Evolutionary conservation across 2,797 vertebrate genomes (phyloP), one percentile per base, ranked within the genome.

Genomic region (Picus viridis): DNA sequence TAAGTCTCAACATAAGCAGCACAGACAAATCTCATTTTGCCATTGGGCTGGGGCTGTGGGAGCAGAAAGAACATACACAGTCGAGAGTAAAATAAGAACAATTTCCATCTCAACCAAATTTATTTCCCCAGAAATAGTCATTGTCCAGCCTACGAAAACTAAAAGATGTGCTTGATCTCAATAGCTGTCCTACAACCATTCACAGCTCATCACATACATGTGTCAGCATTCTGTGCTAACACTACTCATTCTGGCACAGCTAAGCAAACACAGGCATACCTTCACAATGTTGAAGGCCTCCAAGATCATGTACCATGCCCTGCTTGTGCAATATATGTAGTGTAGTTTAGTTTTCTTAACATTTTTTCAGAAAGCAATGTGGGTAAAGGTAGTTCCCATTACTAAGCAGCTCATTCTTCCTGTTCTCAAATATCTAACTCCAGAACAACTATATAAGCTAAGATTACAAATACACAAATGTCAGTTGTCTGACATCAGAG

Each of bases 191-290:
- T 43, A 51, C 27, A 67, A 23, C 6, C 15, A 70, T 10, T 36
- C 5, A 0, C 1, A 83, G 29, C 12, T 69, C 5, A 1, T 14
- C 39, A 56, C 36, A 22, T 4, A 22, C 43, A 26, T 0, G 2
- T 12, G 34, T 24, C 6, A n/a, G 47, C 18, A 19, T 14, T 41
- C 36, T 72, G 24, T 47, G 56, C 36, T 54, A 65, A 51, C 17
- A 18, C 47, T 39, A 29, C 74, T 53, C 57, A 43, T n/a, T 53
- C 34, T 34, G 49, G 45, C 24, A 57, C 2, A 83, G 51, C 18
- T 64, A 64, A 39, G 23, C 53, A 54, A 54, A 47, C 2, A 4
- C 1, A 8, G 26, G 34, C 36, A 87, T 6, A 30, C n/a, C 9
- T 53, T 24, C 15, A 19, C 0, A 0, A 67, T 36, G 61, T 49